Base-by-base conservation (phyloP, 2,113 vertebrate genomes). In the Tachysurus vachellii region DNA sequence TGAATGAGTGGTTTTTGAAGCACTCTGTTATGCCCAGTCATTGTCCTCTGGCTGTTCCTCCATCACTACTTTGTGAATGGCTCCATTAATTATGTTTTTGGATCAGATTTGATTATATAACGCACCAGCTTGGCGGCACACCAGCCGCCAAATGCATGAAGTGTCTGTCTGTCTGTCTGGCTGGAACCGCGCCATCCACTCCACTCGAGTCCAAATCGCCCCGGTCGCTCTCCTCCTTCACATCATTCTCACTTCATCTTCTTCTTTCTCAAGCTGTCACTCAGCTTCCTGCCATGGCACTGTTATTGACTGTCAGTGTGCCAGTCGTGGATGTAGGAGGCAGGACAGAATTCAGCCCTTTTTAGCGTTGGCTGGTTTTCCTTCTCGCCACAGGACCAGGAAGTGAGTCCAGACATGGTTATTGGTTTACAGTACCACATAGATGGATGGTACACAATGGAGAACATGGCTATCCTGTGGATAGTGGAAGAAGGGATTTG, bases 51-150 rank as follows among this genome's bases (percentile, higher is more conserved):
- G 79, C 81, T 86, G 80, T 80, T 80, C 81, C 36, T 21, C 23
- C 26, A 81, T 88, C 83, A 64, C 53, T 76, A 42, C 21, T 64
- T 84, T 13, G 31, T 90, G 82, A 84, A 50, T 87, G 84, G 21
- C 85, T 84, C 59, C 64, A 84, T 87, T 87, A 77, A 88, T 88
- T 75, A 84, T 57, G 59, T 62, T 81, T 71, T 82, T 57, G 77
- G 77, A 88, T 87, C 80, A 47, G 80, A 91, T 90, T 73, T 53
- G 89, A 88, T 91, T 91, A 91, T 85, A 80, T 91, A 91, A 91
- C 75, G 16, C 62, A 66, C 82, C 59, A 85, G 76, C 9, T 87
- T 88, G 88, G 85, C 84, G 62, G 68, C 47, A 50, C 62, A 79
- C 85, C 86, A 87, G 70, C 56, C 81, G 73, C 83, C 81, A 57